Evolutionary conservation across 2,888 invertebrate genomes (phyloP), one percentile per base, ranked within the genome.

Genomic region (Cenopis cana): DNA sequence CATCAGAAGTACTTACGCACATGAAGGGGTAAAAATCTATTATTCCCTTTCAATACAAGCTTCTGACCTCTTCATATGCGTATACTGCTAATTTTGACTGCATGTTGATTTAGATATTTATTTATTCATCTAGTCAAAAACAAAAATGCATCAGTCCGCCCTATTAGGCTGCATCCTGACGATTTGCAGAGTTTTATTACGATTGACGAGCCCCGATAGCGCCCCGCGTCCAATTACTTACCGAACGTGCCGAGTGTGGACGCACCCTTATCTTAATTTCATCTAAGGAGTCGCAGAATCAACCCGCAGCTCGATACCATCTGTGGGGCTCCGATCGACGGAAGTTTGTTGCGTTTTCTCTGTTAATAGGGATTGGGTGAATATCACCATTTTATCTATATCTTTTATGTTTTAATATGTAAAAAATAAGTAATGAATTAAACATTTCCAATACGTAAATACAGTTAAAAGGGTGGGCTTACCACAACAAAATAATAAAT

Each of bases 191-290:
- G 84, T 90, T 91, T 91, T 91, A 92, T 91, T 89, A 83, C 90
- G 89, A 91, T 92, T 86, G 88, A 89, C 83, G 86, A 85, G 78
- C 79, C 79, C 80, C 86, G 91, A 91, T 92, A 91, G 75, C 81
- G 82, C 87, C 86, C 86, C 82, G 46, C 46, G 84, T 88, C 89
- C 93, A 93, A 92, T 92, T 93, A 93, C 91, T 92, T 90, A 88
- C 87, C 81, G 78, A 77, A 76, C 80, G 78, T 77, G 78, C 81
- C 82, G 83, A 84, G 85, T 82, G 83, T 78, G 81, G 82, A 82
- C 81, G 75, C 77, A 74, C 78, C 77, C 81, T 85, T 91, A 92
- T 93, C 92, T 89, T 84, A 90, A 91, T 89, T 90, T 88, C 88
- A 91, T 91, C 93, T 84, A 85, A 86, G 85, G 85, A 86, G 80